Percentiles rank a stretch among this genome's conserved stretches.
Evolutionary conservation across 1,140 invertebrate species (phyloP).

Genomic region (Meloidogyne floridensis): DNA sequence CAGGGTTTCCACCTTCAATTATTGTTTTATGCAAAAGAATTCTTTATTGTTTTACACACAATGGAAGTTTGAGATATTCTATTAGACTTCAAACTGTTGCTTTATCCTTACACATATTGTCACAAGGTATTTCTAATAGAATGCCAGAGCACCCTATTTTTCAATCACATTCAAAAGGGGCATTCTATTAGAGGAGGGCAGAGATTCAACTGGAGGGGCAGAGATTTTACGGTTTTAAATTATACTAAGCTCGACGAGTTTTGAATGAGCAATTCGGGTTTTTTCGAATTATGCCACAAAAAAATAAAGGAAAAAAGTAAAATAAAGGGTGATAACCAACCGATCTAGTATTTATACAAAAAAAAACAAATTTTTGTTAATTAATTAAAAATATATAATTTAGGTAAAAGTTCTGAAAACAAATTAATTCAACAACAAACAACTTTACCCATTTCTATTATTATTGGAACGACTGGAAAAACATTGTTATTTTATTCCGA

Average conservation of each 20-base stretch:
- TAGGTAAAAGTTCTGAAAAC: not conserved
- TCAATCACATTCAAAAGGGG: too few relatives aligned
- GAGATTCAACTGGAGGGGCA: too few relatives aligned
- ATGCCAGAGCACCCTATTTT: too few relatives aligned
- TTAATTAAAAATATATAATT: not conserved
- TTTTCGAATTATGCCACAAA: too few relatives aligned
- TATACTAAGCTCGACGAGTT: too few relatives aligned
- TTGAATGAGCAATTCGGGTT: too few relatives aligned
- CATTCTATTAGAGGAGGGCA: too few relatives aligned
- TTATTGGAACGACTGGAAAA: constrained; percentile 49
- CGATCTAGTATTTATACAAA: too few relatives aligned
- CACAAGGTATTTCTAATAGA: not conserved
- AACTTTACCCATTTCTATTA: constrained; percentile 41
- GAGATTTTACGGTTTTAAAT: too few relatives aligned
- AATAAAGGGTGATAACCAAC: too few relatives aligned
- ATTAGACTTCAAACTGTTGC: constrained; percentile 52
- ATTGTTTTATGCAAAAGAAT: constrained; percentile 47
- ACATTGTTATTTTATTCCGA: constrained; percentile 51
- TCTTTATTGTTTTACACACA: constrained; percentile 55
- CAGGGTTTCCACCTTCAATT: constrained; percentile 49
- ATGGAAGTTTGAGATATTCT: constrained; percentile 43
- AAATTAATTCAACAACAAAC: constrained; percentile 16
- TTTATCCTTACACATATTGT: constrained; percentile 28
- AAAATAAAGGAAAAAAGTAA: too few relatives aligned
- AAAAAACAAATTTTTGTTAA: not conserved